Base-by-base conservation (phyloP, 1,140 invertebrate genomes). In the Mycetomoellerius zeteki region DNA sequence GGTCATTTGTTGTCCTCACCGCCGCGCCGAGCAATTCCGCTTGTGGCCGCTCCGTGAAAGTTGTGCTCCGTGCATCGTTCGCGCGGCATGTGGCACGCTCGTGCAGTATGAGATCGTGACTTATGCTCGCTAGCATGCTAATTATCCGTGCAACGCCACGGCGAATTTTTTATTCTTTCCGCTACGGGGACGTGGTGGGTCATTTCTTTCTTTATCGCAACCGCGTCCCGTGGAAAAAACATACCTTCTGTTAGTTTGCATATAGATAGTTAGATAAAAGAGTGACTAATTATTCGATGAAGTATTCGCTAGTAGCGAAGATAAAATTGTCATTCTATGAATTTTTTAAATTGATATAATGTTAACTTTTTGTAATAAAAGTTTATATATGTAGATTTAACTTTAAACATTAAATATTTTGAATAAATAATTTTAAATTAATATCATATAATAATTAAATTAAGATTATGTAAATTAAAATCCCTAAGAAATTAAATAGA, bases 61-160 rank as follows among this genome's bases (percentile, higher is more conserved):
- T 89, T n/a, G 10, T 33, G 65, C 30, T 47, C 60, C 37, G 64
- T 21, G 37, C 64, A 67, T 67, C 64, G 64, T n/a, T 52, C n/a
- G 43, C 82, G 69, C 50, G 27, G 60, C 43, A 56, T 71, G 65
- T 65, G 60, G 52, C n/a, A 30, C 62, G 12, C 27, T 76, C 30
- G 71, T 87, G 80, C 80, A 37, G 33, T 73, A 60, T 73, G 69
- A 84, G 69, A 75, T 75, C 80, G 80, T 75, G 69, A 84, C 37
- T 84, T 84, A 84, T 84, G 80, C 37, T 84, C 54, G 80, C 54
- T 54, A 84, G 69, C 78, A 81, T 81, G 78, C 50, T 84, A 84
- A 84, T 84, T 84, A 84, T 50, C 47, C 62, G 62, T 24, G 62
- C 30, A 37, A 30, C 30, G 19, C 37, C 65, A 50, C 65, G 73